Conservation (phyloP, 2,888 invertebrate genomes). For the Drosophila fungiperda region DNA sequence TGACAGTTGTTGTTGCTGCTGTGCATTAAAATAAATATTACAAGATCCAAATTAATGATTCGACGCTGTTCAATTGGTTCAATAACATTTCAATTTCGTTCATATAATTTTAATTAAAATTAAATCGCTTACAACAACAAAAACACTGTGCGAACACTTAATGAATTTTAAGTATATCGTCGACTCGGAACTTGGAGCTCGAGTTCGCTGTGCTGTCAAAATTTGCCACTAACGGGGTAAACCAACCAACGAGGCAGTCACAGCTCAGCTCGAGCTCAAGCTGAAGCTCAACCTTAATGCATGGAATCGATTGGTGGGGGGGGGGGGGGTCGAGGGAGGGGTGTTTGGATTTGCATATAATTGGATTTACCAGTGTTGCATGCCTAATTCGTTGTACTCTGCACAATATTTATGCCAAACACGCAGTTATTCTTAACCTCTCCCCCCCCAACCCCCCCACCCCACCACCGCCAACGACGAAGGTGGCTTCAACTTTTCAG, state of each 20-base stretch:
- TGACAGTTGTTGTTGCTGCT: slow-evolving; percentile 21
- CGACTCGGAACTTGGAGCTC: slow-evolving; percentile 4
- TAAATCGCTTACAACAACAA: slow-evolving; percentile 50
- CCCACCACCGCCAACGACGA: background rate
- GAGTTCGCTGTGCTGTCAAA: slow-evolving; percentile 57
- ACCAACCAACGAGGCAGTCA: slow-evolving; percentile 36
- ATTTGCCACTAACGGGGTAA: slow-evolving; percentile 65
- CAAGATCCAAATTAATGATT: slow-evolving; percentile 79
- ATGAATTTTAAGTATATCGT: slow-evolving; percentile 68
- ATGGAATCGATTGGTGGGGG: background rate
- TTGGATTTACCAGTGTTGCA: slow-evolving; percentile 70
- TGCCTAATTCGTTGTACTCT: slow-evolving; percentile 37
- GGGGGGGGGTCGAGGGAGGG: background rate
- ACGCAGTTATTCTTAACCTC: slow-evolving; percentile 26
- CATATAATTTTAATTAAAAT: slow-evolving; percentile 79
- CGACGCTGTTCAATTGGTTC: slow-evolving; percentile 67
- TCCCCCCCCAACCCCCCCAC: background rate
- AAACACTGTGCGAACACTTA: slow-evolving; percentile 44
- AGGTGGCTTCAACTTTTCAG: slow-evolving; percentile 1
- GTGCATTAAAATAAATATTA: slow-evolving; percentile 68
- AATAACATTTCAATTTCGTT: slow-evolving; percentile 80
- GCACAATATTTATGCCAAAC: slow-evolving; percentile 33
- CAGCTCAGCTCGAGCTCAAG: slow-evolving; percentile 8
- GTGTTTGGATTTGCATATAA: slow-evolving; percentile 61
- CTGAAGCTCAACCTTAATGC: slow-evolving; percentile 10